Percentiles rank a stretch among this genome's conserved stretches.
phyloP scores from a whole-genome alignment of 2,888 invertebrate genomes.

The Cephonodes hylas region DNA sequence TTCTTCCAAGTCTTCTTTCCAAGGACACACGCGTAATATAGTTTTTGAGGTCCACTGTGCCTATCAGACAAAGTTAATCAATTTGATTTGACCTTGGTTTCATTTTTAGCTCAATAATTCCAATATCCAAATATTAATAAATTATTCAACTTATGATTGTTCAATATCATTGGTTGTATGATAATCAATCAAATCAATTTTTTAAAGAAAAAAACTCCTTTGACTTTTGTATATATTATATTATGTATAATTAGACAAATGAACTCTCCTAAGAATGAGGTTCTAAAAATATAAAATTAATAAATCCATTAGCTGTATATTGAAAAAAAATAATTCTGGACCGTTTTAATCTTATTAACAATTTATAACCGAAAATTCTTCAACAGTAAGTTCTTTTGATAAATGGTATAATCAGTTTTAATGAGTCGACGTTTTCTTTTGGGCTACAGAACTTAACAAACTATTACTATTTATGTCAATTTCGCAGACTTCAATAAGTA shows the following conservation, averaged over 20 bases:
- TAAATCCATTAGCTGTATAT: too few species aligned
- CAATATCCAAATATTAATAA: too few species aligned
- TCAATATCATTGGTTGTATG: too few species aligned
- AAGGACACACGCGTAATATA: background rate
- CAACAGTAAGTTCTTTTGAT: slow-evolving; percentile 1
- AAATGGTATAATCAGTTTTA: slow-evolving; percentile 42
- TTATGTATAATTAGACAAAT: too few species aligned
- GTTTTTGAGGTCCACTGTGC: background rate
- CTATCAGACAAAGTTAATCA: background rate
- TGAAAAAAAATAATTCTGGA: background rate
- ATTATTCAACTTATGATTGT: too few species aligned
- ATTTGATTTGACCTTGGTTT: too few species aligned
- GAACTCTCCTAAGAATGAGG: too few species aligned
- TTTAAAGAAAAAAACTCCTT: too few species aligned
- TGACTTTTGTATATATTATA: too few species aligned
- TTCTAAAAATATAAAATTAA: too few species aligned
- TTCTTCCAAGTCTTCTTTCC: background rate
- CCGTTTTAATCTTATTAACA: background rate
- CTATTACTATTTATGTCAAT: slow-evolving; percentile 22
- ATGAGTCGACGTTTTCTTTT: slow-evolving; percentile 44
- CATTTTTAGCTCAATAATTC: too few species aligned
- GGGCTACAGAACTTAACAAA: slow-evolving; percentile 24
- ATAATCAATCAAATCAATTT: too few species aligned
- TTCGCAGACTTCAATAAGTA: slow-evolving; percentile 11
- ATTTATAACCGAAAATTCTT: background rate